Percentiles rank a stretch among this genome's conserved stretches.
Evolutionary conservation across 2,113 vertebrate species (phyloP).

Genomic region (Murina feae): DNA sequence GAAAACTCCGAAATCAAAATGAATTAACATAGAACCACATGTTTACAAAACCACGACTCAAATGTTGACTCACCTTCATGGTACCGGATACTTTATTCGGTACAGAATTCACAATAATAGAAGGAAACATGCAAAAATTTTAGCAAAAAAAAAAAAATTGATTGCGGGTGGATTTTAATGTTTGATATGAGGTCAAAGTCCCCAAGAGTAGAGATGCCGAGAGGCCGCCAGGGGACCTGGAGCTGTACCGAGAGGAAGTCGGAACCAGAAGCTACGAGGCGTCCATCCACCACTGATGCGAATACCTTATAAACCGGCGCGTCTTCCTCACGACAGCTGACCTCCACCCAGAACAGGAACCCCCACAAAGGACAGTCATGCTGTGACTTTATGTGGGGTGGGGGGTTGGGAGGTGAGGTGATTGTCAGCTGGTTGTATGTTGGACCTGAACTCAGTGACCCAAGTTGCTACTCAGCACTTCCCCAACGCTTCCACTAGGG

Average conservation of each 20-base stretch:
- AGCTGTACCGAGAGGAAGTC: neutral
- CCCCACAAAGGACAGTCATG: neutral
- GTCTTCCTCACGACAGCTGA: neutral
- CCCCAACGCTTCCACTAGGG: neutral
- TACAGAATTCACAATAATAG: neutral
- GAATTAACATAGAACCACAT: neutral
- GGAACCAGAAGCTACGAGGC: no score
- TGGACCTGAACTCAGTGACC: neutral
- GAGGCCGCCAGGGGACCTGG: neutral
- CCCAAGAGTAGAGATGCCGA: neutral
- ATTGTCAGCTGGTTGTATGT: neutral
- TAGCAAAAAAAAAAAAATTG: neutral
- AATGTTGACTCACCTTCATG: neutral
- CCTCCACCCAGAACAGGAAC: neutral
- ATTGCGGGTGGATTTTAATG: neutral
- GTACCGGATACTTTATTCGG: neutral
- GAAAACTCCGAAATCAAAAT: neutral
- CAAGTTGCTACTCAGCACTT: neutral
- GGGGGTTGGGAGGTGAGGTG: neutral
- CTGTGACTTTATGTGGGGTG: neutral
- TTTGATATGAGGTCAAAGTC: neutral
- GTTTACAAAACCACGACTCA: neutral
- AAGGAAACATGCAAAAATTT: neutral
- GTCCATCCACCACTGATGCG: neutral
- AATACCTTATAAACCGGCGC: neutral